A percentile compares a stretch with the other conserved stretches of the same genome.
Conservation (phyloP, 2,113 vertebrate species). For the Cromileptes altivelis region DNA sequence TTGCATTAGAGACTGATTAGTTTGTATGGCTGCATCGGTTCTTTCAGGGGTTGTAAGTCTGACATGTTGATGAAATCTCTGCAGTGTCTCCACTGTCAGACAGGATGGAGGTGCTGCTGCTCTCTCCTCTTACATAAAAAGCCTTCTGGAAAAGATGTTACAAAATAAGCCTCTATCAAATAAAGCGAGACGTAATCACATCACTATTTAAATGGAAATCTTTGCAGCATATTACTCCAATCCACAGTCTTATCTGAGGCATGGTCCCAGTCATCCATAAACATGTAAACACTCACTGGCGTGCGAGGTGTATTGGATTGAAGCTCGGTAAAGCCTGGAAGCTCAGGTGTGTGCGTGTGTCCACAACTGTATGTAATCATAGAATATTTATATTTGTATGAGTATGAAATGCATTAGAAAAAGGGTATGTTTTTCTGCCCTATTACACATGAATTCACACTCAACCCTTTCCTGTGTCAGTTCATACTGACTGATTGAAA, state of each 20-base stretch:
- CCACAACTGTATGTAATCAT: background rate
- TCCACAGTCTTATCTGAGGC: conserved; percentile 29
- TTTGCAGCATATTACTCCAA: conserved; percentile 31
- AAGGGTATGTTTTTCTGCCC: conserved; percentile 15
- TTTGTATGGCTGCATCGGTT: background rate
- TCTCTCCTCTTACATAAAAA: conserved; percentile 52
- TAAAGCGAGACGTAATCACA: conserved; percentile 46
- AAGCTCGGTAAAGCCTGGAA: background rate
- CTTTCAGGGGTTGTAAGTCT: background rate
- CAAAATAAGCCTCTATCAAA: conserved; percentile 61
- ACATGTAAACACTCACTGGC: conserved; percentile 1
- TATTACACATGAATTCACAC: conserved; percentile 25
- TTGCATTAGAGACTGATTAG: background rate
- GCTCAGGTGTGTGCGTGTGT: background rate
- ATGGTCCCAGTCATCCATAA: conserved; percentile 33
- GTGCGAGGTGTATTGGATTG: background rate
- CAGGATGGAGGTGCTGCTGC: conserved; percentile 16
- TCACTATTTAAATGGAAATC: conserved; percentile 56
- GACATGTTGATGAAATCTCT: conserved; percentile 34
- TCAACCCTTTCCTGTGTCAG: background rate
- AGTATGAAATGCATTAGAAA: conserved; percentile 1
- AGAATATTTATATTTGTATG: conserved; percentile 35
- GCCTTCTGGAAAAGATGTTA: conserved; percentile 38
- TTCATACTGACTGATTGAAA: background rate
- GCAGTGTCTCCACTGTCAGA: conserved; percentile 12